A percentile compares a stretch with the other conserved stretches of the same genome.
These are phyloP conservation scores for Pygmarrhopalites habei DNA, from an alignment of 1,140 invertebrate genomes.

Conservation along the genomic window DNA sequence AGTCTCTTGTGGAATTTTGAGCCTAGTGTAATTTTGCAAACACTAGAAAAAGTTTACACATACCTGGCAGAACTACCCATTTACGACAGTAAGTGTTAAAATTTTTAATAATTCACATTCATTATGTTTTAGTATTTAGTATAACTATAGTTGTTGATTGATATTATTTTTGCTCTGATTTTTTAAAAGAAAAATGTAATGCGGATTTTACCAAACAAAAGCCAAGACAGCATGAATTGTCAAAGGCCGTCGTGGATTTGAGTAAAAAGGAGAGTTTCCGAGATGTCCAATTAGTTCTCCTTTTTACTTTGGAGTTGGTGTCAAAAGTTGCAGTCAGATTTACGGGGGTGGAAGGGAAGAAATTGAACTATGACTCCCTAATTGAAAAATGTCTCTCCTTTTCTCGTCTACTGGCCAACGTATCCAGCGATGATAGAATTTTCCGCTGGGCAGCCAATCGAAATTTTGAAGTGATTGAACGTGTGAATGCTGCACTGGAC, in stretches of 20 bases:
- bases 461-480: constrained; percentile 37
- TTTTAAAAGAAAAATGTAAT: constrained; percentile 1
- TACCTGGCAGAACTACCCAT: constrained; percentile 25
- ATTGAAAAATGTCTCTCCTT: constrained; percentile 28
- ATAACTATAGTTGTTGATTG: no score
- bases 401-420: constrained; percentile 15
- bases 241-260: constrained; percentile 33
- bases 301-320: constrained; percentile 29
- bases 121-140: no score
- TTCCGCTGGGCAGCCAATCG: constrained; percentile 24
- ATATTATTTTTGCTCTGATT: not conserved
- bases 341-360: not conserved
- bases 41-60: constrained; percentile 29
- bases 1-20: constrained; percentile 30
- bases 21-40: constrained; percentile 9
- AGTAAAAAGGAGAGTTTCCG: constrained; percentile 23
- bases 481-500: constrained; percentile 29
- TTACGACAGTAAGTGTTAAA: constrained; percentile 28
- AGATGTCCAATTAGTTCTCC: constrained; percentile 31
- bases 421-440: constrained; percentile 32
- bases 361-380: constrained; percentile 19
- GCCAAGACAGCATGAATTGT: constrained; percentile 13
- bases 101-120: no score
- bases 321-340: constrained; percentile 29
- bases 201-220: constrained; percentile 12